Evolutionary conservation across 1,140 invertebrate species (phyloP), one percentile per base, ranked within the genome.

Genomic region (Drosophila ananassae): DNA sequence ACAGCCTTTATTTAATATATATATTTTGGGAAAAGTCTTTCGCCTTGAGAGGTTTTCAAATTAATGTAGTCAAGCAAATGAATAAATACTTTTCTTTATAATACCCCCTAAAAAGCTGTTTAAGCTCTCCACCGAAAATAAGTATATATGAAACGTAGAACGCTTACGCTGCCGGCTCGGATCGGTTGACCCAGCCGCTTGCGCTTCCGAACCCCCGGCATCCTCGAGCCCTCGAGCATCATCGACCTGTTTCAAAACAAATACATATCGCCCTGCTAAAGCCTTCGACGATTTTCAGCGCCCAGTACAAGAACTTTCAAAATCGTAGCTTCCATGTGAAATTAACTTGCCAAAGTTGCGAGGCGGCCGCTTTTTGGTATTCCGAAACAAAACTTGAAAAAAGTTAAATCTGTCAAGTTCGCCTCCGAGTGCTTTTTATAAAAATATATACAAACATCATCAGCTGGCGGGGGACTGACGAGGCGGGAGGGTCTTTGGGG

Each of bases 221-320:
- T n/a, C n/a, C n/a, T n/a, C n/a, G n/a, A 44, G 12, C 44, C 69
- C 28, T 55, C 25, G 55, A 79, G 68, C 22, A 52, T 50, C 53
- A 46, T 24, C 72, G 60, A 75, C 72, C 62, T 77, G 73, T 76
- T 76, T 67, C 56, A 53, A 75, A 54, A 84, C 52, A 74, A 72
- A 74, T 34, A 58, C 39, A 74, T 67, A 90, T 90, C 82, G 77
- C 69, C 77, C 74, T 90, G 75, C 89, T 90, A 90, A 90, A 90
- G 89, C 89, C 79, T 89, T 89, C 79, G 79, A 63, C 71, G 87
- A 89, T 90, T 90, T 90, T 90, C 82, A 80, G 89, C 89, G 79
- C 89, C 89, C 83, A 90, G 83, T 71, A 90, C 77, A 90, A 89
- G 84, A 89, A 90, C 85, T 89, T 89, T 90, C 81, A 89, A 89